phyloP scores from a whole-genome alignment of 2,888 invertebrate genomes.

The Gastracanthus pulcherrimus region DNA sequence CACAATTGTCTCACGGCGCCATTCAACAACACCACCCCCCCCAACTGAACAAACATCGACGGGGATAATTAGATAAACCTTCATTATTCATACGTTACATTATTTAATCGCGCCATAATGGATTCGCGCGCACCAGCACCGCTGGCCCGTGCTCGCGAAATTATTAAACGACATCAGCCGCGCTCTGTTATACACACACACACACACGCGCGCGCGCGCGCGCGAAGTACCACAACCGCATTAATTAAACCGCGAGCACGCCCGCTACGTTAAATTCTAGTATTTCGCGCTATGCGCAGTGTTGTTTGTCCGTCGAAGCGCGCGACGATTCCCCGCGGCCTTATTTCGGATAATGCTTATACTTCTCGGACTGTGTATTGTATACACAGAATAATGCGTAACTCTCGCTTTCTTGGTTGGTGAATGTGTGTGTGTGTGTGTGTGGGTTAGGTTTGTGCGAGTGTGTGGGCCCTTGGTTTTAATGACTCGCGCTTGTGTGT shows the following conservation, averaged over 20 bases:
- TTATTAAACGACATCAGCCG: conserved; percentile 25
- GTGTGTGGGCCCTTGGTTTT: not conserved
- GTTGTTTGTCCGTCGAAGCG: not conserved
- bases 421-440: not conserved
- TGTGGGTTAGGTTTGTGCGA: no score
- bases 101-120: conserved; percentile 3
- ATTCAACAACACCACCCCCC: not conserved
- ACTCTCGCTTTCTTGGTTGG: not conserved
- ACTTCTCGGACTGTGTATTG: not conserved
- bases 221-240: conserved; percentile 6
- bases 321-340: not conserved
- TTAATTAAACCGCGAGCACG: conserved; percentile 32
- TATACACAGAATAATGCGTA: not conserved
- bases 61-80: not conserved
- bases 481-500: not conserved
- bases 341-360: not conserved
- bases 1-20: not conserved
- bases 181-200: no score
- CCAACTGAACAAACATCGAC: not conserved
- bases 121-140: not conserved
- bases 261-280: not conserved
- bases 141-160: not conserved
- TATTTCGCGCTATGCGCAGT: not conserved
- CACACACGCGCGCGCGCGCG: not conserved
- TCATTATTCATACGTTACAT: not conserved